A percentile compares a stretch with the other conserved stretches of the same genome.
Evolutionary conservation across 2,113 vertebrate species (phyloP).

Genomic region (pig (Sus scrofa)): T2T-Sscrofa CM000826.6:129078501-129079000

Average conservation of each 20-base stretch:
- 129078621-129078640: neutral
- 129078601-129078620: neutral
- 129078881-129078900: neutral
- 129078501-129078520: constrained; percentile 30
- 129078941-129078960: constrained; percentile 38
- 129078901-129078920: neutral
- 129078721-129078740: neutral
- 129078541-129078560: constrained; percentile 10
- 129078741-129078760: neutral
- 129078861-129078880: constrained; percentile 4
- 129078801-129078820: neutral
- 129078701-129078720: neutral
- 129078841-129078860: neutral
- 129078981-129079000: neutral
- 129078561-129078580: neutral
- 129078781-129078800: neutral
- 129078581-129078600: constrained; percentile 29
- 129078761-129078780: neutral
- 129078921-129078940: constrained; percentile 10
- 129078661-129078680: neutral
- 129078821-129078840: constrained; percentile 12
- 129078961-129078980: constrained; percentile 44
- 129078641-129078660: neutral
- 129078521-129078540: constrained; percentile 39
- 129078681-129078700: neutral